Percentiles rank a stretch among this genome's conserved stretches.
Conservation (phyloP, 1,140 invertebrate genomes). For the Hydropsyche tenuis region DNA sequence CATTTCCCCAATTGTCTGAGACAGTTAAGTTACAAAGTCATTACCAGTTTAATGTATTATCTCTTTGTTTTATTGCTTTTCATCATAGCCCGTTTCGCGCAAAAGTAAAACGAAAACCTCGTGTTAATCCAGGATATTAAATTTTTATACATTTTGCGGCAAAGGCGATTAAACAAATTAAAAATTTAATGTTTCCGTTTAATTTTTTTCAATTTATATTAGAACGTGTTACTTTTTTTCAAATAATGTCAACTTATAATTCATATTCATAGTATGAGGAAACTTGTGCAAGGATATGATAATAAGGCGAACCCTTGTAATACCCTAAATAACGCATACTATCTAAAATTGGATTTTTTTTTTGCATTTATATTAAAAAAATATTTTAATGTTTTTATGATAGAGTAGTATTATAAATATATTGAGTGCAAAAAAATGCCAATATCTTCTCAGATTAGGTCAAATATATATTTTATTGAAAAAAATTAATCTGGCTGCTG, state of each 20-base stretch:
- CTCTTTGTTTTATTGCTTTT: constrained; percentile 12
- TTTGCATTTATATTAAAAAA: no score
- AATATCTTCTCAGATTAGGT: no score
- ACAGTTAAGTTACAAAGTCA: neutral
- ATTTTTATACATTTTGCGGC: neutral
- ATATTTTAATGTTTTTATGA: no score
- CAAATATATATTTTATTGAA: neutral
- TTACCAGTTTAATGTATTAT: constrained; percentile 13
- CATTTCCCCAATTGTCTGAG: neutral
- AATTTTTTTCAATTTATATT: no score
- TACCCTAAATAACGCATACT: neutral
- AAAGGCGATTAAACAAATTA: neutral
- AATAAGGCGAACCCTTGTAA: constrained; percentile 5
- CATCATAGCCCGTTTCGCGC: neutral
- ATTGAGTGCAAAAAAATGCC: no score
- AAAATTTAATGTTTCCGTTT: no score
- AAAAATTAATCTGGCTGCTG: neutral
- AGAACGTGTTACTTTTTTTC: neutral
- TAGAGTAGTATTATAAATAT: no score
- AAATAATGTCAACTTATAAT: neutral
- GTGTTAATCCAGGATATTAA: neutral
- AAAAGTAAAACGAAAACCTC: neutral
- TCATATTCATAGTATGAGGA: neutral
- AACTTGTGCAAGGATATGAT: neutral
- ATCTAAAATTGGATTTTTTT: no score